Percentiles rank a stretch among this genome's conserved stretches.
phyloP scores from a whole-genome alignment of 2,888 invertebrate genomes.

The Endotricha flammealis region DNA sequence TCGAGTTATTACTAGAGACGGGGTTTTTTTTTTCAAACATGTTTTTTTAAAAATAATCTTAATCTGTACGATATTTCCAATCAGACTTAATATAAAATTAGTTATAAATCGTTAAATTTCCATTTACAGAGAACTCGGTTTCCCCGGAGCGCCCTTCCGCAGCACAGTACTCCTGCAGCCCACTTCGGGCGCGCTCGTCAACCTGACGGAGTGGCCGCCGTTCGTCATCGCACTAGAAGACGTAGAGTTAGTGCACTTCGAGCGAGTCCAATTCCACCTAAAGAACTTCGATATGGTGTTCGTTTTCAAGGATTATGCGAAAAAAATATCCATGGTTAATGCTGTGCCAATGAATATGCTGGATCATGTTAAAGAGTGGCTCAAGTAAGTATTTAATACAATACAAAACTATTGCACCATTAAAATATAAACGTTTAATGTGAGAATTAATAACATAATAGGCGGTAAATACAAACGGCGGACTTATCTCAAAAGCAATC shows the following conservation, averaged over 20 bases:
- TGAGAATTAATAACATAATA: too few relatives aligned
- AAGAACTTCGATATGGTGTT: conserved; percentile 99
- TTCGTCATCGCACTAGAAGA: conserved; percentile 99
- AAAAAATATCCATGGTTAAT: conserved; percentile 97
- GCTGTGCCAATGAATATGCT: conserved; percentile 99
- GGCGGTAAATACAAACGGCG: too few relatives aligned
- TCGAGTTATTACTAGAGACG: too few relatives aligned
- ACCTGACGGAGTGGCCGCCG: conserved; percentile 99
- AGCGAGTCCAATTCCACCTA: conserved; percentile 98
- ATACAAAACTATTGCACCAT: too few relatives aligned
- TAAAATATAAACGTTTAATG: too few relatives aligned
- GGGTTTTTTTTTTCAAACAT: too few relatives aligned
- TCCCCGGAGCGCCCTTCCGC: conserved; percentile 97
- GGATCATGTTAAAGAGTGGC: conserved; percentile 99
- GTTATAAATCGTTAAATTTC: too few relatives aligned
- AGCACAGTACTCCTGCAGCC: conserved; percentile 98
- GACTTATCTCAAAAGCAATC: too few relatives aligned
- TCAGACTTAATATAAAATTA: too few relatives aligned
- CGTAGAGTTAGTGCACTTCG: conserved; percentile 98
- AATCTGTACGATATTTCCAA: too few relatives aligned
- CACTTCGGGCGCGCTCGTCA: conserved; percentile 98
- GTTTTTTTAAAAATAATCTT: too few relatives aligned
- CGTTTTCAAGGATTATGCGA: conserved; percentile 98
- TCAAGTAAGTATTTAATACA: conserved; percentile 84
- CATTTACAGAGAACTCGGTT: conserved; percentile 90